Base-by-base conservation (phyloP, 1,140 invertebrate genomes). In the Caenorhabditis remanei region DNA sequence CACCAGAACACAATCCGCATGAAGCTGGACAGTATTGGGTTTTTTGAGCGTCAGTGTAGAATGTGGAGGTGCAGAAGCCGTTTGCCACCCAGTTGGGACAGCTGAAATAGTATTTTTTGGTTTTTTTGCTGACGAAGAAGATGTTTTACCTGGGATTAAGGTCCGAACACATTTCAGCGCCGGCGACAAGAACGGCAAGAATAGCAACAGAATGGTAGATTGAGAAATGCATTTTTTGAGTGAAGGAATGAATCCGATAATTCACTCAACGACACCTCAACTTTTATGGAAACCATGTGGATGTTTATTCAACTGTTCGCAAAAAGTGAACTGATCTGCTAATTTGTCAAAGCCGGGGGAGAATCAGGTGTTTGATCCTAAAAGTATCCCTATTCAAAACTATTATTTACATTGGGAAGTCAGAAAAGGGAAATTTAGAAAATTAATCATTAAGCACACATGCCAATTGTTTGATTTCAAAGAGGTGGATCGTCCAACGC, bases 331-430 rank as follows among this genome's bases (percentile, higher is more conserved):
- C 32, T 63, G 61, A 63, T 63, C 61, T 40, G 32, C 32, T 63
- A 63, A 63, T 32, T 9, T 63, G 61, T 8, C 21, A 63, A 63
- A 40, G 6, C 24, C 21, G 61, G 21, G 65, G 65, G 65, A 71
- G 13, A 40, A 71, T 71, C 65, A 71, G 65, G 65, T 71, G 65
- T 71, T 71, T 71, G 65, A 71, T 71, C 65, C 16, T 13, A 71
- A 50, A 4, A 50, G 71, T 79, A 50, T 50, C 71, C n/a, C 1
- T 79, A 2, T 24, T 50, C 67, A 48, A 46, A 43, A 13, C 19
- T 79, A n/a, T 50, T 79, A 46, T 50, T 79, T 79, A 46, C 11
- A 53, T 79, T 79, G 46, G 6, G 9, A 50, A 43, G 16, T 43
- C 41, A 14, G 41, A 43, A 43, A 71, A 19, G 14, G 41, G 5